Conservation (phyloP, 2,797 vertebrate species). For the Gymnoscopelus microlampas region DNA sequence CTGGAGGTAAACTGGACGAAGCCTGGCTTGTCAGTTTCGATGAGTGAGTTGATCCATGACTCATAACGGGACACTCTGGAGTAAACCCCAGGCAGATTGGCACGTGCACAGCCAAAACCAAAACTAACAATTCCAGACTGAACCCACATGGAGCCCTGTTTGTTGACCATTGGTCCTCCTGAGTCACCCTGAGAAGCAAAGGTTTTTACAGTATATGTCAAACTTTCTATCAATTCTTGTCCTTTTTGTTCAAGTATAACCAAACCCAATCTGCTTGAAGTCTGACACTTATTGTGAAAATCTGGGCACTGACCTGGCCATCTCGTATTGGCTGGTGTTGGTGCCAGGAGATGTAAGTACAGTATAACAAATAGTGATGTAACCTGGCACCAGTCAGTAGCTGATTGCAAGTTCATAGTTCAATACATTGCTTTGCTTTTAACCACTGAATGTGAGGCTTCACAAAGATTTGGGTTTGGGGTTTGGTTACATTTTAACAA, state of each 20-base stretch:
- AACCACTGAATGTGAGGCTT: too few species aligned
- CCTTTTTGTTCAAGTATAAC: too few species aligned
- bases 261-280: too few species aligned
- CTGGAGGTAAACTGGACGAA: slow-evolving; percentile 62
- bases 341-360: too few species aligned
- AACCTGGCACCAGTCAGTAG: too few species aligned
- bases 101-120: slow-evolving; percentile 65
- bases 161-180: slow-evolving; percentile 69
- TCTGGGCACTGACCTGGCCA: too few species aligned
- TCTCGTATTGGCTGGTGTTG: too few species aligned
- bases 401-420: too few species aligned
- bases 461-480: too few species aligned
- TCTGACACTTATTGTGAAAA: too few species aligned
- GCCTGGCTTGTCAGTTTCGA: slow-evolving; percentile 56
- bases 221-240: background rate
- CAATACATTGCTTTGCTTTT: too few species aligned
- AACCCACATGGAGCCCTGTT: slow-evolving; percentile 58
- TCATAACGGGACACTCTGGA: slow-evolving; percentile 71
- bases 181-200: slow-evolving; percentile 57
- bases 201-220: background rate
- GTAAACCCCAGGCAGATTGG: slow-evolving; percentile 66
- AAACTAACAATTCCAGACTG: slow-evolving; percentile 73
- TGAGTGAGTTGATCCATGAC: slow-evolving; percentile 61
- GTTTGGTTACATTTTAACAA: background rate
- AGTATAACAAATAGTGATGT: too few species aligned